Evolutionary conservation across 2,797 vertebrate genomes (phyloP), one percentile per base, ranked within the genome.

Genomic region (Eleutherodactylus coqui): DNA sequence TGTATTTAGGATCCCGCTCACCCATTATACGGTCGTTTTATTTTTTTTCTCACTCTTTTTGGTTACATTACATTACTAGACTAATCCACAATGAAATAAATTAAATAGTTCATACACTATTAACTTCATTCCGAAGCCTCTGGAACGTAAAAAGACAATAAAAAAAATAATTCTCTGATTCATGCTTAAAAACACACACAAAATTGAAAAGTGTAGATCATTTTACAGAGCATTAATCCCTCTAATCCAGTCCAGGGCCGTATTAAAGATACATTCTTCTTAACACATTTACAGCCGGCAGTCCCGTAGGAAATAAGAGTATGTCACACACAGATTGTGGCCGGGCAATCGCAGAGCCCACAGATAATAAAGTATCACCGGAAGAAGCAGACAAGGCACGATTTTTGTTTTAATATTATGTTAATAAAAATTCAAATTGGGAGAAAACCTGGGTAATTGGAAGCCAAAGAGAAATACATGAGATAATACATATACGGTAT

Each of bases 171-270:
- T 81, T 69, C 85, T 75, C 78, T 53, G 79, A 86, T 76, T 86
- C 85, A 86, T 86, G 85, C 70, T 86, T 86, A 86, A 86, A 86
- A 82, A 86, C 85, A 82, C 85, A 81, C 78, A 82, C 24, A 45
- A 55, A 86, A 86, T 76, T 64, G 72, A 76, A 76, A 75, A 76
- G 79, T 16, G 79, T 34, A 55, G 78, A 67, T 86, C 70, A 86
- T 86, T 82, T 86, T 86, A 75, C 79, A 82, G 72, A 9, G 58
- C 79, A 86, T 86, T 86, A 86, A 86, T 86, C 34, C 69, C 75
- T 11, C 53, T 75, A 81, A 81, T 86, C 85, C 62, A 73, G 38
- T 67, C 43, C 47, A 32, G 70, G 45, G 43, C 32, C 34, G 29
- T 24, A 80, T 80, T 80, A 64, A 45, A 72, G 34, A 45, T 60